These are phyloP conservation scores for Sandelia bainsii DNA, from an alignment of 2,797 vertebrate species.

Conservation along the genomic window DNA sequence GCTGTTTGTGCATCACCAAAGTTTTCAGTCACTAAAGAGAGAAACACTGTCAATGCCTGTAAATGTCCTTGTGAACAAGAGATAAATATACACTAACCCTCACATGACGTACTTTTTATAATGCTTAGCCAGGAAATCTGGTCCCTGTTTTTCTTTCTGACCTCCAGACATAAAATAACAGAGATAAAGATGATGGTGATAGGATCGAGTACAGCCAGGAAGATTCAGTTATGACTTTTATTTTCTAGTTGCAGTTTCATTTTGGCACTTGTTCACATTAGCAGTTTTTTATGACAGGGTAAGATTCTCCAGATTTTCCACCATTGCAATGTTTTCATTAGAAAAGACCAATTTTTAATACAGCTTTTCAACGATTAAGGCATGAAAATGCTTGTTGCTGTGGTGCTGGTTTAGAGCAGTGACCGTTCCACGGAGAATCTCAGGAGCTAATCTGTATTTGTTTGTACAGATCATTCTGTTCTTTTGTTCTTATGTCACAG, in stretches of 20 bases:
- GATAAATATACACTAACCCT: conserved; percentile 36
- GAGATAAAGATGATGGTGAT: conserved; percentile 7
- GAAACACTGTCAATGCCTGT: conserved; percentile 50
- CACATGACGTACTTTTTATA: conserved; percentile 27
- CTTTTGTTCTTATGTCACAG: conserved; percentile 49
- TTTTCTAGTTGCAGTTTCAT: conserved; percentile 43
- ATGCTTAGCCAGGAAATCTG: conserved; percentile 18
- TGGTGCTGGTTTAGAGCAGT: conserved; percentile 39
- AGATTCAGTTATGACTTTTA: conserved; percentile 28
- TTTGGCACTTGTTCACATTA: conserved; percentile 56
- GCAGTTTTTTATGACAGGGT: conserved; percentile 48
- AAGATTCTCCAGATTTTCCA: conserved; percentile 36
- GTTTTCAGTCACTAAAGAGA: conserved; percentile 57
- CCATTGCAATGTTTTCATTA: conserved; percentile 29
- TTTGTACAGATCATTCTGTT: conserved; percentile 74
- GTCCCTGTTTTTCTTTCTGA: conserved; percentile 24
- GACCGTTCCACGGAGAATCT: conserved; percentile 73
- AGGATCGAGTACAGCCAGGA: conserved; percentile 23
- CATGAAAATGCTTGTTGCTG: neutral
- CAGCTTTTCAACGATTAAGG: neutral
- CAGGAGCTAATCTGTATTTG: conserved; percentile 81
- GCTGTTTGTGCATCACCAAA: conserved; percentile 77
- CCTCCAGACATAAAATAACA: conserved; percentile 6
- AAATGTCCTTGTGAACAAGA: conserved; percentile 48
- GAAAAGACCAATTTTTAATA: neutral